Percentiles rank a stretch among this genome's conserved stretches.
phyloP scores from a whole-genome alignment of 2,888 invertebrate genomes.

The Isotomurus palustris region DNA sequence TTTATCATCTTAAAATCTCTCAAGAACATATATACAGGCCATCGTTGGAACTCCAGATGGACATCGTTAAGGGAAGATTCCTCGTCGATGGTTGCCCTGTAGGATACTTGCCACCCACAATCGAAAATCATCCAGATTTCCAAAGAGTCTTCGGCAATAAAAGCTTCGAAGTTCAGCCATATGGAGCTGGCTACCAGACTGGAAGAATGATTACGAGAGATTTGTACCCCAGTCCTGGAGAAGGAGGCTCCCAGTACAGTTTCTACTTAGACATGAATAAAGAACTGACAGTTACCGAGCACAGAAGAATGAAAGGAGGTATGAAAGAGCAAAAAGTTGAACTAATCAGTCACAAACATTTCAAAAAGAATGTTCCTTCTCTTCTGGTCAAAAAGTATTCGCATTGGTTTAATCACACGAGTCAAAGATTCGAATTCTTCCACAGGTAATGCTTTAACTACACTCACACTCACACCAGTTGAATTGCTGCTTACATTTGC shows the following conservation, averaged over 20 bases:
- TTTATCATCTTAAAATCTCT: slow-evolving; percentile 7
- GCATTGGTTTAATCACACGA: slow-evolving; percentile 19
- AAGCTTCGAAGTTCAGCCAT: slow-evolving; percentile 15
- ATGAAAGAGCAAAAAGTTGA: slow-evolving; percentile 7
- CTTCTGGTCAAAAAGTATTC: slow-evolving; percentile 19
- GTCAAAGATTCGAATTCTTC: slow-evolving; percentile 16
- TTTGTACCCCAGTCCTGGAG: too few relatives aligned
- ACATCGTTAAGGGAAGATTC: slow-evolving; percentile 18
- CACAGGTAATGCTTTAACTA: too few relatives aligned
- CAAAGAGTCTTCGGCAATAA: slow-evolving; percentile 16
- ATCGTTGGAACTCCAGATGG: slow-evolving; percentile 13
- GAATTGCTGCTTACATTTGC: too few relatives aligned
- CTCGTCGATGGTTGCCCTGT: slow-evolving; percentile 24
- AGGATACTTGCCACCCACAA: slow-evolving; percentile 8
- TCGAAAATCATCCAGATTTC: slow-evolving; percentile 21
- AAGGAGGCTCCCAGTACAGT: slow-evolving; percentile 15
- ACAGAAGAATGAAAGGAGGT: too few relatives aligned
- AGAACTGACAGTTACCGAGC: slow-evolving; percentile 14
- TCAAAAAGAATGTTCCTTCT: slow-evolving; percentile 14
- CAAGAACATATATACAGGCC: neutral
- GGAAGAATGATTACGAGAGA: slow-evolving; percentile 12
- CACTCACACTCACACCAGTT: too few relatives aligned
- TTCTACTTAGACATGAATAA: slow-evolving; percentile 14
- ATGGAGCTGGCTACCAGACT: neutral
- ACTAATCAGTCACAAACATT: slow-evolving; percentile 2